A percentile compares a stretch with the other conserved stretches of the same genome.
Conservation (phyloP, 2,797 vertebrate genomes). For the Darevskia mixta region DNA sequence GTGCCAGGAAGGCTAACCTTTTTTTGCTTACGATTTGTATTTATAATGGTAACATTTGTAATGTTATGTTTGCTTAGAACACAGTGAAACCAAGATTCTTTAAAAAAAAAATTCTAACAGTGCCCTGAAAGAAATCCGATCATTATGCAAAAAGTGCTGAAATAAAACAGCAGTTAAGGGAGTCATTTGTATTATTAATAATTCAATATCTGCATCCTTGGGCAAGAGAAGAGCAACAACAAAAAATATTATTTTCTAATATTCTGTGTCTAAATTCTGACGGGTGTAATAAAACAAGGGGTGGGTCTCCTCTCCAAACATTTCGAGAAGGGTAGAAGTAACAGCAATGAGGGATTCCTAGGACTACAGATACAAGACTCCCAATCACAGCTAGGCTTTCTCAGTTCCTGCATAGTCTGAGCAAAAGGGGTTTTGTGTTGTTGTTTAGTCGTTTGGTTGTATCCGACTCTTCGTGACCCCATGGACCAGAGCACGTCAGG, state of each 20-base stretch:
- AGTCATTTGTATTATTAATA: constrained; percentile 60
- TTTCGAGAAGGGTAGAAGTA: constrained; percentile 9
- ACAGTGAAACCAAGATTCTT: not conserved
- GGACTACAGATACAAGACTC: too few relatives aligned
- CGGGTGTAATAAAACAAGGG: constrained; percentile 19
- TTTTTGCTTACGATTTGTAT: constrained; percentile 27
- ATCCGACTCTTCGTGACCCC: too few relatives aligned
- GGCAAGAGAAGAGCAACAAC: constrained; percentile 10
- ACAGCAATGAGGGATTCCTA: not conserved
- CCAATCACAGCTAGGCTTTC: not conserved
- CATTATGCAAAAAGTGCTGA: constrained; percentile 46
- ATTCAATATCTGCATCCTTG: constrained; percentile 34
- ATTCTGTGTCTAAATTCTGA: constrained; percentile 22
- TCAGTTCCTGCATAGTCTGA: too few relatives aligned
- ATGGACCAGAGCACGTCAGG: too few relatives aligned
- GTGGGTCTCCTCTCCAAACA: not conserved
- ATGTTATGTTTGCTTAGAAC: constrained; percentile 48
- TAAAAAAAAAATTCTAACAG: not conserved
- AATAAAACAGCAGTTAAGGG: constrained; percentile 48
- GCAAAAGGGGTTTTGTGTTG: too few relatives aligned
- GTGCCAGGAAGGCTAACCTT: not conserved
- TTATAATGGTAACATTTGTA: constrained; percentile 27
- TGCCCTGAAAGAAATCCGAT: constrained; percentile 39
- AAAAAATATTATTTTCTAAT: constrained; percentile 41
- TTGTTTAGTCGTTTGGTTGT: too few relatives aligned